Base-by-base conservation (phyloP, 2,113 vertebrate species). In the Istiophorus platypterus region DNA sequence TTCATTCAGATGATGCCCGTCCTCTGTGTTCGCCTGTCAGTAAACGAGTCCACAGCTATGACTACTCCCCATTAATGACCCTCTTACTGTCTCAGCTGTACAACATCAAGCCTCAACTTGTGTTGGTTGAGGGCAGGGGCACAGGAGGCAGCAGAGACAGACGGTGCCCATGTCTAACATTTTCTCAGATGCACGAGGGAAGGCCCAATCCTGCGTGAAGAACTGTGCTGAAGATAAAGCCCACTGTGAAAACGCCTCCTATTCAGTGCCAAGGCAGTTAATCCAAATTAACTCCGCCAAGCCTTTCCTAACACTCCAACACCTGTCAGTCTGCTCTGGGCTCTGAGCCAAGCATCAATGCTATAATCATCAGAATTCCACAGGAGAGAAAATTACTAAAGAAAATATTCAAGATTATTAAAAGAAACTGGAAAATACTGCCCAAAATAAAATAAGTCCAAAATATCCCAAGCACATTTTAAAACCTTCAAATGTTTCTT, bases 241-340 rank as follows among this genome's bases (percentile, higher is more conserved):
- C 59, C 80, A 76, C 65, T 56, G 76, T 89, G 84, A 85, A 89
- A 93, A 91, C 49, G 39, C 31, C 87, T 78, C 59, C 80, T 22
- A 54, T 65, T 84, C 63, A 39, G 63, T 45, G 77, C 82, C 85
- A 90, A 81, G 70, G 82, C 56, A 59, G 68, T 84, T 93, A 90
- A 93, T 93, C 91, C 87, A 89, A 92, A 93, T 92, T 45, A 94
- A 89, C 84, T 87, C 76, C 45, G 5, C 82, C 77, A 75, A 92
- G 88, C 85, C 75, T 81, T 83, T 82, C 56, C 82, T 76, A 80
- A 86, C 69, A 81, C 89, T 85, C 80, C 85, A 72, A 87, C 90
- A 93, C 92, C 92, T 92, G 93, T 90, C 85, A 76, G 69, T 79
- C 70, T 75, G 77, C 80, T 80, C 87, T 29, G 58, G 75, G 71